These are phyloP conservation scores for Conomelus anceps DNA, from an alignment of 2,888 invertebrate species.

Conservation along the genomic window DNA sequence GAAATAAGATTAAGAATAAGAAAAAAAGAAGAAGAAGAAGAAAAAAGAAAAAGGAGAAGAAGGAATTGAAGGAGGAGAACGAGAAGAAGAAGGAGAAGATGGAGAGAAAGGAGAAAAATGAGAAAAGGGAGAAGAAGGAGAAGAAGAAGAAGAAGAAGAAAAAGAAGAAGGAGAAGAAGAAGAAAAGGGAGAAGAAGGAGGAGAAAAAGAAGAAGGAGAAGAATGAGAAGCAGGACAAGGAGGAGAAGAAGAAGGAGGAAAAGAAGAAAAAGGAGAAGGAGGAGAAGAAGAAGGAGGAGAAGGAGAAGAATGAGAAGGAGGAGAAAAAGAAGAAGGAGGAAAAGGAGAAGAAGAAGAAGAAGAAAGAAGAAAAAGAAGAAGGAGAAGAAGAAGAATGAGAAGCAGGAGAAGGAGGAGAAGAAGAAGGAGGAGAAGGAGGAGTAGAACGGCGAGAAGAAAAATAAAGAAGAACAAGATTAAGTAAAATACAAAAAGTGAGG, in stretches of 20 bases:
- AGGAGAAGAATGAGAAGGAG: not conserved
- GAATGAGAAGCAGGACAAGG: not conserved
- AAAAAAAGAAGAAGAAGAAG: not conserved
- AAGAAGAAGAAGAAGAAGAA: constrained; percentile 12
- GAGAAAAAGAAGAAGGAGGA: not conserved
- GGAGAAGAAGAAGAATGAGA: constrained; percentile 12
- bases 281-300: constrained; percentile 14
- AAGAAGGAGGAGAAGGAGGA: too few relatives aligned
- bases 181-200: constrained; percentile 6
- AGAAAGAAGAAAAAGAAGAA: constrained; percentile 8
- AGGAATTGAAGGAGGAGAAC: not conserved
- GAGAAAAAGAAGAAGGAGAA: not conserved
- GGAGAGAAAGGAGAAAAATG: not conserved
- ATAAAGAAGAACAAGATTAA: too few relatives aligned
- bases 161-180: constrained; percentile 11
- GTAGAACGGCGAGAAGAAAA: too few relatives aligned
- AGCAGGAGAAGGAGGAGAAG: not conserved
- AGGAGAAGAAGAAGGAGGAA: not conserved
- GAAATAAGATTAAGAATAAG: not conserved
- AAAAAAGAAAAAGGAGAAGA: not conserved
- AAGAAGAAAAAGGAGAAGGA: not conserved
- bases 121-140: not conserved
- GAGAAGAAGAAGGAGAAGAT: not conserved
- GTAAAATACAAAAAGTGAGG: too few relatives aligned
- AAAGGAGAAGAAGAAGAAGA: not conserved